phyloP scores from a whole-genome alignment of 2,113 vertebrate species.

The Ranitomeya variabilis region DNA sequence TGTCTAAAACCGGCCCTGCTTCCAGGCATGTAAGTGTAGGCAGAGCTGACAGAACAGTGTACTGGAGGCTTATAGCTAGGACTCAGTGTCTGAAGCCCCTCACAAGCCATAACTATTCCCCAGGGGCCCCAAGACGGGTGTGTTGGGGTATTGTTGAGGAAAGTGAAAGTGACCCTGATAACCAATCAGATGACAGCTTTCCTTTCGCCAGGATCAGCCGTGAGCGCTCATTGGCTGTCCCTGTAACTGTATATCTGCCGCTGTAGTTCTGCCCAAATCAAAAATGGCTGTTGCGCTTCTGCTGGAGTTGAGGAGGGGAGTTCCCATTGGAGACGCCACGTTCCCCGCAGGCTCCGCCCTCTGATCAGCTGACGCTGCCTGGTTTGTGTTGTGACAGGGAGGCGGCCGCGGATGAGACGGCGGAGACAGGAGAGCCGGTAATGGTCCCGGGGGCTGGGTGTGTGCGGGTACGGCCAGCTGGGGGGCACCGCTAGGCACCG shows the following conservation, averaged over 20 bases:
- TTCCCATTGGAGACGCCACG: slow-evolving; percentile 44
- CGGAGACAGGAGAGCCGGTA: slow-evolving; percentile 9
- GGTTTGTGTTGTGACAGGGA: slow-evolving; percentile 44
- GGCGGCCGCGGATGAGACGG: slow-evolving; percentile 23
- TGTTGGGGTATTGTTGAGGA: neutral
- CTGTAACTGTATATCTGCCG: neutral
- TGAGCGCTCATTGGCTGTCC: neutral
- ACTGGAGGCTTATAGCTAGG: too few relatives aligned
- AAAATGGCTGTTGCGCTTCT: slow-evolving; percentile 25
- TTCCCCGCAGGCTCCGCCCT: slow-evolving; percentile 15
- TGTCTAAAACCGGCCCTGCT: too few relatives aligned
- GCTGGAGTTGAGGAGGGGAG: neutral
- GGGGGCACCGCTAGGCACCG: neutral
- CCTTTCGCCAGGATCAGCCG: neutral
- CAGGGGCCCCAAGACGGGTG: too few relatives aligned
- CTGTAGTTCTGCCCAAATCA: neutral
- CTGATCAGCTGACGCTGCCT: slow-evolving; percentile 51
- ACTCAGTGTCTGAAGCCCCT: too few relatives aligned
- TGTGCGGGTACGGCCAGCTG: neutral
- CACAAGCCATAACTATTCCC: too few relatives aligned
- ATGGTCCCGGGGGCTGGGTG: neutral
- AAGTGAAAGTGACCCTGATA: neutral
- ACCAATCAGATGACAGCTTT: neutral
- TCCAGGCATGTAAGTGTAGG: too few relatives aligned
- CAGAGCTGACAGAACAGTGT: too few relatives aligned